Conservation (phyloP, 2,888 invertebrate species). For the Argyresthia goedartella region DNA sequence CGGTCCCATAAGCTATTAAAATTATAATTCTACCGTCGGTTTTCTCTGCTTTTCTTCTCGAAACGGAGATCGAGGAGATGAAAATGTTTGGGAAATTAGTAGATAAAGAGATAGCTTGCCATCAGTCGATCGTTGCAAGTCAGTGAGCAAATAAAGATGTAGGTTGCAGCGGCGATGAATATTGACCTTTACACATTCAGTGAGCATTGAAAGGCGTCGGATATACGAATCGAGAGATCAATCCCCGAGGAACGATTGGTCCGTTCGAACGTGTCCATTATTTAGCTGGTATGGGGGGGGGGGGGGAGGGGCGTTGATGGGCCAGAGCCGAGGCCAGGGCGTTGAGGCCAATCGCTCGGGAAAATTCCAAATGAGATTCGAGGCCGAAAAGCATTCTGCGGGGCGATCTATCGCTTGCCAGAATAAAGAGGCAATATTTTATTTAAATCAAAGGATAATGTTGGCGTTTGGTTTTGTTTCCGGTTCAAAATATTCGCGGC, state of each 20-base stretch:
- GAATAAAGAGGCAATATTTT: conserved; percentile 46
- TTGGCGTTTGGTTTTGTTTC: conserved; percentile 1
- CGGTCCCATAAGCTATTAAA: conserved; percentile 55
- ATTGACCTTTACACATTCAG: conserved; percentile 32
- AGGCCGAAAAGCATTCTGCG: conserved; percentile 20
- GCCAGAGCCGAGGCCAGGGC: conserved; percentile 25
- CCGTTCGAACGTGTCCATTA: conserved; percentile 55
- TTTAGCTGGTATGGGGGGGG: conserved; percentile 43
- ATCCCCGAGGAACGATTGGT: conserved; percentile 43
- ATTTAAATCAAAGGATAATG: conserved; percentile 40
- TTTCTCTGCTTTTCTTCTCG: conserved; percentile 42
- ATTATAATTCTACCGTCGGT: conserved; percentile 66
- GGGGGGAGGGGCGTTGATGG: conserved; percentile 22
- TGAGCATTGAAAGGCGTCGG: conserved; percentile 34
- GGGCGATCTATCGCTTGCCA: conserved; percentile 30
- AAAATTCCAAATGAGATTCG: conserved; percentile 42
- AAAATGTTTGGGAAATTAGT: conserved; percentile 47
- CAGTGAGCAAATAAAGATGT: conserved; percentile 9
- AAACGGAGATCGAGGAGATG: conserved; percentile 46
- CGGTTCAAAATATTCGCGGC: not conserved
- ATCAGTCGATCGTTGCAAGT: conserved; percentile 18
- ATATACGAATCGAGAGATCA: conserved; percentile 50
- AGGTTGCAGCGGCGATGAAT: not conserved
- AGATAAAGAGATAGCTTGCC: conserved; percentile 26
- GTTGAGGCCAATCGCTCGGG: conserved; percentile 37